Evolutionary conservation across 2,888 invertebrate genomes (phyloP), one percentile per base, ranked within the genome.

Genomic region (Strigamia maritima): DNA sequence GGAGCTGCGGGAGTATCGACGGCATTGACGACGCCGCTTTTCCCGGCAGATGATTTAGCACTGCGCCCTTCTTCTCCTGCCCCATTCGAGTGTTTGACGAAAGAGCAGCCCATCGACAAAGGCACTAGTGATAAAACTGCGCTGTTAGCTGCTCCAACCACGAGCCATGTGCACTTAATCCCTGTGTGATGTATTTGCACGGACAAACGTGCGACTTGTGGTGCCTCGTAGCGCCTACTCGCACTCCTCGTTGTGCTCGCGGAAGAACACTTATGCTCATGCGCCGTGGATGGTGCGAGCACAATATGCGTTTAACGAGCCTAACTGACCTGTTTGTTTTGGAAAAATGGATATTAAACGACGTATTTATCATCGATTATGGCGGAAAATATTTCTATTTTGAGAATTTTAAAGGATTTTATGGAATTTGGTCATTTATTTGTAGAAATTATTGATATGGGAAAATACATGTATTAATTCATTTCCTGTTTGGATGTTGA

Each of bases 1-100:
- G 83, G 83, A 10, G 81, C 44, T 0, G 82, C 22, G 2, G 60
- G 60, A 24, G 19, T 24, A 22, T 65, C 60, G 19, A 65, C 60
- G 74, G 79, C 74, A 74, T 44, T 38, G 38, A 19, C 65, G 31
- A 35, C 74, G 22, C 16, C 70, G 70, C 79, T 74, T 19, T 38
- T 26, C 40, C 70, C 70, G 70, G 44, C 74, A 35, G 79, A 38
- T 26, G 74, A 26, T 38, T 65, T 60, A 38, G 77, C 77, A 60
- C 77, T 49, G 31, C 77, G 77, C 54, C 78, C 78, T 54, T 65
- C 60, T 6, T 65, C 60, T 12, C 22, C 60, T 12, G 60, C 60
- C 60, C 60, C 60, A 19, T 65, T 65, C 60, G 60, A 65, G 8
- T 65, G 60, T 65, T 75, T 75, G 1, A 75, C 75, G 75, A 75